phyloP scores from a whole-genome alignment of 1,140 invertebrate genomes.

The Drosophila nebulosa region DNA sequence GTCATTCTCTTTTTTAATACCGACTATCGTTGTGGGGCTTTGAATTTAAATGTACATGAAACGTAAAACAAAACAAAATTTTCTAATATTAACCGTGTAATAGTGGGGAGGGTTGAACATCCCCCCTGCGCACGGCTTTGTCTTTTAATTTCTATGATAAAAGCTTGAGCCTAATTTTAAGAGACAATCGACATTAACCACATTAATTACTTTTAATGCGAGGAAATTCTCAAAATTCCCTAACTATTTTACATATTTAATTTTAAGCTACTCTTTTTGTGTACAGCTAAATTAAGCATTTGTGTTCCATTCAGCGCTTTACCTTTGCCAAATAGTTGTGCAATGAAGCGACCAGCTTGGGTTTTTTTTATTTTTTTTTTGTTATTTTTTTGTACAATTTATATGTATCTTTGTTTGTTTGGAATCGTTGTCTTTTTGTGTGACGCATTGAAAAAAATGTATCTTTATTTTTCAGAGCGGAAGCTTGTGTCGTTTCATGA shows the following conservation, averaged over 20 bases:
- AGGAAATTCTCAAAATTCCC: not conserved
- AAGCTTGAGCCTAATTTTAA: too few relatives aligned
- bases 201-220: not conserved
- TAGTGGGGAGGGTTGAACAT: too few relatives aligned
- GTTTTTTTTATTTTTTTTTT: constrained; percentile 9
- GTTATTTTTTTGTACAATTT: constrained; percentile 28
- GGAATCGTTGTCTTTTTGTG: constrained; percentile 21
- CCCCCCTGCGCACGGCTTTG: too few relatives aligned
- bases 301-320: not conserved
- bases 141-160: too few relatives aligned
- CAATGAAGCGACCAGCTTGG: constrained; percentile 32
- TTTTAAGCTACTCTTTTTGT: constrained; percentile 1
- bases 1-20: too few relatives aligned
- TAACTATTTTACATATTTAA: not conserved
- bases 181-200: too few relatives aligned
- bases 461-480: constrained; percentile 30
- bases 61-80: too few relatives aligned
- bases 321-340: constrained; percentile 45
- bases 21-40: too few relatives aligned
- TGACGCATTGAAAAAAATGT: constrained; percentile 41
- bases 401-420: constrained; percentile 16
- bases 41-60: too few relatives aligned
- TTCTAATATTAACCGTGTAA: too few relatives aligned
- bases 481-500: constrained; percentile 23
- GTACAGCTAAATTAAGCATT: constrained; percentile 27